A percentile compares a stretch with the other conserved stretches of the same genome.
Conservation (phyloP, 2,888 invertebrate genomes). For the Stenolophus ochropezus region DNA sequence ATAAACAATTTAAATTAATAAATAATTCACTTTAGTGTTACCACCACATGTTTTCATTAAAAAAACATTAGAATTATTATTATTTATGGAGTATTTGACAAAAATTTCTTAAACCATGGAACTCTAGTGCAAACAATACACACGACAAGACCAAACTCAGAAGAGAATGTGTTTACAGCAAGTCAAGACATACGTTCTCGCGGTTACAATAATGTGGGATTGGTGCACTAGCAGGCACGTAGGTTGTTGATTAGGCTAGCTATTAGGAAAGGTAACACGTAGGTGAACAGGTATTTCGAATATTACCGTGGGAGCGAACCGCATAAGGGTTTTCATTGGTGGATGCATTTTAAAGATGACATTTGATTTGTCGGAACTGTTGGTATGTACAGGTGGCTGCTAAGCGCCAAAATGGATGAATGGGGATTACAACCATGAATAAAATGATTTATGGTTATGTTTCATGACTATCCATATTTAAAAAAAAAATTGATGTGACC, state of each 20-base stretch:
- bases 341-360: conserved; percentile 47
- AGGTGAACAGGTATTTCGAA: conserved; percentile 65
- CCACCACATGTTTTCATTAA: conserved; percentile 11
- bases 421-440: background rate
- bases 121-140: conserved; percentile 46
- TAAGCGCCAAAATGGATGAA: conserved; percentile 11
- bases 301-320: conserved; percentile 61
- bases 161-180: conserved; percentile 25
- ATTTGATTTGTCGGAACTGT: conserved; percentile 58
- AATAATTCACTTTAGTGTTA: conserved; percentile 28
- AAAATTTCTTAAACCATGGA: background rate
- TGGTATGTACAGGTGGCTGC: conserved; percentile 51
- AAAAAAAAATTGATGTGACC: too few relatives aligned
- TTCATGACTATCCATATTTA: too few relatives aligned
- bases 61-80: background rate
- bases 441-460: background rate
- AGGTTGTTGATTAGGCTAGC: conserved; percentile 57
- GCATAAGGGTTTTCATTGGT: conserved; percentile 61
- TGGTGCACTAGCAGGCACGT: conserved; percentile 24
- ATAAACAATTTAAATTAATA: background rate
- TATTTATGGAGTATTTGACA: background rate
- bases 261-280: conserved; percentile 63
- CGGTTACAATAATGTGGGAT: conserved; percentile 6
- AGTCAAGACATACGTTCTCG: conserved; percentile 40
- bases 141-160: conserved; percentile 43